Base-by-base conservation (phyloP, 2,888 invertebrate genomes). In the Drosophila sordidapex region DNA sequence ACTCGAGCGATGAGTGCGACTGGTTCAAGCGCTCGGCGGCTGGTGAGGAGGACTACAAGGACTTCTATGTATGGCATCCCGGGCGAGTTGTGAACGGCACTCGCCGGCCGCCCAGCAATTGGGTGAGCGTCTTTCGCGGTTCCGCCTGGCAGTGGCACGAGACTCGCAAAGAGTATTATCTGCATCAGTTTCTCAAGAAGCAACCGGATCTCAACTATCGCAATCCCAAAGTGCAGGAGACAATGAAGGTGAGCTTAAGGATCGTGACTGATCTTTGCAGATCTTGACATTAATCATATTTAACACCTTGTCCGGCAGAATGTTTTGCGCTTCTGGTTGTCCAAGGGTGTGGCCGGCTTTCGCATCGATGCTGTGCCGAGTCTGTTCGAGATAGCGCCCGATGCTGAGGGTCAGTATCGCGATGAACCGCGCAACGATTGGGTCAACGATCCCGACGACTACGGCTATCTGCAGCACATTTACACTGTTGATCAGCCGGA, bases 1-100 rank as follows among this genome's bases (percentile, higher is more conserved):
- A 97, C 85, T 95, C 96, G 2, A 97, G 97, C 76, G 95, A 97
- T 87, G 94, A 97, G 89, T 97, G 97, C 90, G 94, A 95, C 51
- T 99, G 98, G 98, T 99, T 99, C 91, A 92, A 94, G 66, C 94
- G 95, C 81, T 97, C 98, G 13, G 93, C 95, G 11, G 94, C 94
- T 25, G 93, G 94, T 10, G 94, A 94, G 59, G 93, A 94, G 0
- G 94, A 94, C 0, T 98, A 95, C 87, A 95, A 95, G 43, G 95
- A 97, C 83, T 97, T 94, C 90, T 97, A 97, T 90, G 92, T 97
- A 0, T 97, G 97, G 97, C 94, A 94, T 43, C 94, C 96, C 52
- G 95, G 95, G 2, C 74, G 84, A 0, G 59, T 87, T 15, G 74
- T 73, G 0, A 77, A 83, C 13, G 90, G 93, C 1, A 81, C 57